phyloP scores from a whole-genome alignment of 1,140 invertebrate species.

The Ganaspis sp. region DNA sequence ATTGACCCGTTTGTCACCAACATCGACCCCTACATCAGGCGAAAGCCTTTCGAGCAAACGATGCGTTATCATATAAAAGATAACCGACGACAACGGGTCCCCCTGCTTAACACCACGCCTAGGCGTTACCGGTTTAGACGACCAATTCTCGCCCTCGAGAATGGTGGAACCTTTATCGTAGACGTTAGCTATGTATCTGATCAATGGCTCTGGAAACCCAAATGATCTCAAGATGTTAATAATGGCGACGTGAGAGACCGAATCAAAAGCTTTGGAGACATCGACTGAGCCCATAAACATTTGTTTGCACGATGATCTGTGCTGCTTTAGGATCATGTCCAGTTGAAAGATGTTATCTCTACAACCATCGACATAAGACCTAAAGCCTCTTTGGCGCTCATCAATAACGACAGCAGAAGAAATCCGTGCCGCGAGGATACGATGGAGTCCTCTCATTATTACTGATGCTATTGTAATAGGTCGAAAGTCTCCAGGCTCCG shows the following conservation, averaged over 20 bases:
- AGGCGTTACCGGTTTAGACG: background rate
- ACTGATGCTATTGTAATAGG: no score
- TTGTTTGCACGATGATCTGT: background rate
- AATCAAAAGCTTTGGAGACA: constrained; percentile 69
- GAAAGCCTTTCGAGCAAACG: no score
- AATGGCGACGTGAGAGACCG: constrained; percentile 56
- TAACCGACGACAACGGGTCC: background rate
- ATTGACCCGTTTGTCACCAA: no score
- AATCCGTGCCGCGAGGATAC: no score
- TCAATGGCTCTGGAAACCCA: constrained; percentile 42
- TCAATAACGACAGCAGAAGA: no score
- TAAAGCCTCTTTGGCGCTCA: no score
- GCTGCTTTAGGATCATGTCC: background rate
- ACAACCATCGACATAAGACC: background rate
- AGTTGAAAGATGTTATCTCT: background rate
- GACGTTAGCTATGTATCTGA: constrained; percentile 11
- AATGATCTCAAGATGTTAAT: constrained; percentile 39
- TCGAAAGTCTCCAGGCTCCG: background rate
- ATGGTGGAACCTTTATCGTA: constrained; percentile 36
- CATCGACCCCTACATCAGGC: no score
- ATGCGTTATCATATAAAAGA: constrained; percentile 26
- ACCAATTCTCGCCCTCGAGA: constrained; percentile 23
- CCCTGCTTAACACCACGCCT: background rate
- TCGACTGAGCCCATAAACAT: constrained; percentile 48
- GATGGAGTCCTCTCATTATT: no score